phyloP scores from a whole-genome alignment of 2,888 invertebrate species.

The Craniophora ligustri region DNA sequence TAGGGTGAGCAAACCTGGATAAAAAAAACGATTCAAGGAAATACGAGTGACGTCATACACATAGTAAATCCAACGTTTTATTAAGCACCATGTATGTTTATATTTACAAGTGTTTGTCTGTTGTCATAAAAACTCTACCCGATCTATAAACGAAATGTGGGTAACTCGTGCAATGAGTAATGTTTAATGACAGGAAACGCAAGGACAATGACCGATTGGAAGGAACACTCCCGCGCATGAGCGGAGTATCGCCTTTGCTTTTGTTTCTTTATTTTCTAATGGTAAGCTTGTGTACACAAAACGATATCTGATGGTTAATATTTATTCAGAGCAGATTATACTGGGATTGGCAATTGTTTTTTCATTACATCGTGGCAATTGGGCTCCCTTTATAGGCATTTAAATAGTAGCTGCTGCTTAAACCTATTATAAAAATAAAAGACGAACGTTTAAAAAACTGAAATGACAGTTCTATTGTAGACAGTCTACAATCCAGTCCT shows the following conservation, averaged over 20 bases:
- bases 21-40: too few relatives aligned
- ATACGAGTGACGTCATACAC: slow-evolving; percentile 4
- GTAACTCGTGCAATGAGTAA: slow-evolving; percentile 63
- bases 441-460: slow-evolving; percentile 30
- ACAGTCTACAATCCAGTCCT: slow-evolving; percentile 56
- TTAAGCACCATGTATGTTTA: slow-evolving; percentile 9
- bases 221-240: slow-evolving; percentile 55
- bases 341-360: not conserved
- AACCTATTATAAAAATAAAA: too few relatives aligned
- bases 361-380: too few relatives aligned
- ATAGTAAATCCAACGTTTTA: slow-evolving; percentile 10
- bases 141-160: slow-evolving; percentile 61
- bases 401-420: too few relatives aligned
- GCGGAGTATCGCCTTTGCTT: slow-evolving; percentile 51
- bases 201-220: slow-evolving; percentile 76
- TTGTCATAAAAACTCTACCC: slow-evolving; percentile 32
- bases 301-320: slow-evolving; percentile 32
- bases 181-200: slow-evolving; percentile 68
- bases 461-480: slow-evolving; percentile 43
- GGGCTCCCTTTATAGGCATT: too few relatives aligned
- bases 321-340: slow-evolving; percentile 20
- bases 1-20: too few relatives aligned
- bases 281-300: slow-evolving; percentile 30
- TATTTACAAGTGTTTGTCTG: slow-evolving; percentile 41
- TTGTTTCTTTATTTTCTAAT: slow-evolving; percentile 51